A percentile compares a stretch with the other conserved stretches of the same genome.
Conservation (phyloP, 2,888 invertebrate genomes). For the Phalera bucephala region DNA sequence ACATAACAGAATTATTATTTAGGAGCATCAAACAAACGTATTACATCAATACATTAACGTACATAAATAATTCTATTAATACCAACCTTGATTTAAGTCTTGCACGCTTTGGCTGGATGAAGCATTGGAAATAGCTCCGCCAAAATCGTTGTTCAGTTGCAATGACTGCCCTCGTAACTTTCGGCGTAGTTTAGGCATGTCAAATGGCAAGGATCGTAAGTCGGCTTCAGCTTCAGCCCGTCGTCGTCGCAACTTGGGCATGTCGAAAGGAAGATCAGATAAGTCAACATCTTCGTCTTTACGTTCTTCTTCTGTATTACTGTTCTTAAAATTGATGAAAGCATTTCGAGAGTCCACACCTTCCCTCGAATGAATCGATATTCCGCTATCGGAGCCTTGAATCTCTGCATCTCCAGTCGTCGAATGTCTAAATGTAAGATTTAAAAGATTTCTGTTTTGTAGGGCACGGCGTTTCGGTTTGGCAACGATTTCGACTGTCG, state of each 20-base stretch:
- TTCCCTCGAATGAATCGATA: slow-evolving; percentile 92
- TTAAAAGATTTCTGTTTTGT: slow-evolving; percentile 90
- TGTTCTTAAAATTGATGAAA: slow-evolving; percentile 84
- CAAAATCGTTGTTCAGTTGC: slow-evolving; percentile 85
- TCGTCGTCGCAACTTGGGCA: slow-evolving; percentile 92
- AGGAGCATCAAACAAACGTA: slow-evolving; percentile 13
- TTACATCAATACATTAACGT: not conserved
- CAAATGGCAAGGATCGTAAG: slow-evolving; percentile 92
- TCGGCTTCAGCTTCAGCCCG: slow-evolving; percentile 90
- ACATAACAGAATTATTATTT: slow-evolving; percentile 37
- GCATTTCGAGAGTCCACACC: slow-evolving; percentile 87
- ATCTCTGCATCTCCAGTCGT: slow-evolving; percentile 88
- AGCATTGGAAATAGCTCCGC: slow-evolving; percentile 89
- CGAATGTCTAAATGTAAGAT: slow-evolving; percentile 85
- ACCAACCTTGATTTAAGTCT: slow-evolving; percentile 87
- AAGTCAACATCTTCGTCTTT: slow-evolving; percentile 86
- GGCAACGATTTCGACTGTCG: slow-evolving; percentile 76
- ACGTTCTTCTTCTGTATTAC: slow-evolving; percentile 77
- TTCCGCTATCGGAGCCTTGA: slow-evolving; percentile 94
- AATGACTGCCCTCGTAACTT: slow-evolving; percentile 86
- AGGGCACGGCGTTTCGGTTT: slow-evolving; percentile 86
- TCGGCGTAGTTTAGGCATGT: slow-evolving; percentile 94
- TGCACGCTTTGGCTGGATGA: slow-evolving; percentile 92
- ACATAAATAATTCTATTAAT: slow-evolving; percentile 12
- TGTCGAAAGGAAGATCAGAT: slow-evolving; percentile 93